Evolutionary conservation across 2,113 vertebrate genomes (phyloP).

Genomic region (Chaetodon trifascialis): DNA sequence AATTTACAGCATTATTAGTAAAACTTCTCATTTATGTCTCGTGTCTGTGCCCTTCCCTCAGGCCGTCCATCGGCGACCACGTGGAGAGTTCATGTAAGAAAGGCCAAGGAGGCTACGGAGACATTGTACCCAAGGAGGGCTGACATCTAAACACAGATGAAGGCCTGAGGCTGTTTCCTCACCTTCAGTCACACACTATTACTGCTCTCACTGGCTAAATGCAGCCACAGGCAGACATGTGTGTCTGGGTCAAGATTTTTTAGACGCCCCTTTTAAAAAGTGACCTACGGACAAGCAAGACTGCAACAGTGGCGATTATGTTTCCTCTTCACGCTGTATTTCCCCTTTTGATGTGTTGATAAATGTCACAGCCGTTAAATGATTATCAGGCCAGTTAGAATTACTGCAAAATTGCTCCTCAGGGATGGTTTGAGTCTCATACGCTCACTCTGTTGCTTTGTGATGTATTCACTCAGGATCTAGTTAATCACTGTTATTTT

Average conservation of each 20-base stretch:
- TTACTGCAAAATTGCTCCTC: slow-evolving; percentile 47
- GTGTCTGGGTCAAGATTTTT: slow-evolving; percentile 74
- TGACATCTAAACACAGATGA: slow-evolving; percentile 77
- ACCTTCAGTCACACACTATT: slow-evolving; percentile 84
- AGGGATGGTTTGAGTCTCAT: slow-evolving; percentile 40
- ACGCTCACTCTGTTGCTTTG: slow-evolving; percentile 9
- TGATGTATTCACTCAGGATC: slow-evolving; percentile 45
- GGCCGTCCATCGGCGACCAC: slow-evolving; percentile 49
- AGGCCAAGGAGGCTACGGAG: slow-evolving; percentile 60
- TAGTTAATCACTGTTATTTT: slow-evolving; percentile 49
- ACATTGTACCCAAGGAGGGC: slow-evolving; percentile 70
- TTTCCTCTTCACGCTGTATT: slow-evolving; percentile 68
- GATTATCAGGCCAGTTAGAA: slow-evolving; percentile 61
- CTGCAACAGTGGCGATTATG: slow-evolving; percentile 54
- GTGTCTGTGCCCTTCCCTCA: slow-evolving; percentile 61
- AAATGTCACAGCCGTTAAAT: slow-evolving; percentile 72
- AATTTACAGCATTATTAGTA: not conserved
- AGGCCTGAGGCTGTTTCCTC: slow-evolving; percentile 76
- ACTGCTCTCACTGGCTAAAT: slow-evolving; percentile 80
- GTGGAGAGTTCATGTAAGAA: slow-evolving; percentile 67
- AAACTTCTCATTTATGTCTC: slow-evolving; percentile 16
- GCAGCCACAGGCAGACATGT: slow-evolving; percentile 64
- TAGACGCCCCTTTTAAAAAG: slow-evolving; percentile 48
- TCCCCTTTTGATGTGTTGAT: slow-evolving; percentile 70
- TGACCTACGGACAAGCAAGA: slow-evolving; percentile 46